Evolutionary conservation across 1,140 invertebrate genomes (phyloP), one percentile per base, ranked within the genome.

Genomic region (Myzus persicae): DNA sequence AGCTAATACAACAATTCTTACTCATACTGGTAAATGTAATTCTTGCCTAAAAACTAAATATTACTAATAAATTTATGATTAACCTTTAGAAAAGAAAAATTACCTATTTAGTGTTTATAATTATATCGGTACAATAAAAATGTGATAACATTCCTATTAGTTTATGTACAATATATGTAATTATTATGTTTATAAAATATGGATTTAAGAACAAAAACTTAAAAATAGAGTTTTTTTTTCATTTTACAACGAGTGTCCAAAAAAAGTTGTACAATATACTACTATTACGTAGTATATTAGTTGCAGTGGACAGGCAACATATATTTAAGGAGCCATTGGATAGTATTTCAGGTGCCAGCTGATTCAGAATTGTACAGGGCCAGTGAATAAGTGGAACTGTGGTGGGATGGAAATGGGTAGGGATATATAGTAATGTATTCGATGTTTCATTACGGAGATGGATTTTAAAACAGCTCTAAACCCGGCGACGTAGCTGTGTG

Each of bases 371-470:
- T 44, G 7, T 44, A 20, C 85, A 44, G 14, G 42, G 20, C 26
- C 42, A 46, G 85, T n/a, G 85, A 46, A 87, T 87, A 87, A 87
- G 11, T n/a, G 6, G 85, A 20, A 87, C 40, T 76, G 14, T 76
- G 85, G 85, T 11, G 38, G 14, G n/a, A 76, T 76, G 14, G 84
- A 85, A 85, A 85, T 44, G 31, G 40, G 42, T 85, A 85, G 26
- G 7, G 42, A 44, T 9, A 87, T 24, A 87, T 46, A 46, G 31
- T 87, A 46, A 46, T n/a, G 67, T 22, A 36, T 82, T 91, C 91
- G 81, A 54, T 51, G 91, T 93, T 93, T 82, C 91, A 93, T 93
- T 93, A 93, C 81, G 81, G 76, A 93, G 91, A 93, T 93, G 91
- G 91, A 93, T 85, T 93, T 93, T 93, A 93, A 93, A 93, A 93